Evolutionary conservation across 2,888 invertebrate genomes (phyloP), one percentile per base, ranked within the genome.

Genomic region (Hyppa rectilinea): DNA sequence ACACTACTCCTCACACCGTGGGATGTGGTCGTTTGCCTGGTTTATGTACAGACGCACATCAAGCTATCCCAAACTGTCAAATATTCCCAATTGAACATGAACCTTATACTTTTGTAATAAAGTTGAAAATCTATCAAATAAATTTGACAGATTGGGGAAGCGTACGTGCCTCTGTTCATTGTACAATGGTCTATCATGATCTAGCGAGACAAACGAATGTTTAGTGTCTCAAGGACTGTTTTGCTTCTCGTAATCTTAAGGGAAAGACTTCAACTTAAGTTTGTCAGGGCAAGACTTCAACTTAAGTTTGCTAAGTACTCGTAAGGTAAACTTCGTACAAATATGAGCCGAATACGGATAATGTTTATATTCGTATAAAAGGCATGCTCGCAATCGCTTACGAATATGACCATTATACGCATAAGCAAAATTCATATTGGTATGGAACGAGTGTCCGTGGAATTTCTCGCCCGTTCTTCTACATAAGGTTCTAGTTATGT

Each of bases 21-120:
- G 38, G 52, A 6, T 53, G 68, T 52, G 76, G 52, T 4, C 26
- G 38, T 49, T 60, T 47, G 7, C 4, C 65, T 64, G 47, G 20
- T 43, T 29, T n/a, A n/a, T n/a, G n/a, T n/a, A n/a, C n/a, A n/a
- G n/a, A n/a, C n/a, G n/a, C n/a, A n/a, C n/a, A n/a, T n/a, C n/a
- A n/a, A n/a, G n/a, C n/a, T n/a, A n/a, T n/a, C n/a, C n/a, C n/a
- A n/a, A n/a, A n/a, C n/a, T n/a, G n/a, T n/a, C n/a, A n/a, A n/a
- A n/a, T n/a, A n/a, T n/a, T n/a, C n/a, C n/a, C n/a, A n/a, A n/a
- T n/a, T n/a, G n/a, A n/a, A n/a, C n/a, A n/a, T n/a, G n/a, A n/a
- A n/a, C n/a, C n/a, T n/a, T n/a, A n/a, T n/a, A n/a, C n/a, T n/a
- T n/a, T n/a, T n/a, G n/a, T n/a, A n/a, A n/a, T n/a, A n/a, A n/a